Evolutionary conservation across 2,888 invertebrate species (phyloP).

Genomic region (Rambutsinella grinnellia): DNA sequence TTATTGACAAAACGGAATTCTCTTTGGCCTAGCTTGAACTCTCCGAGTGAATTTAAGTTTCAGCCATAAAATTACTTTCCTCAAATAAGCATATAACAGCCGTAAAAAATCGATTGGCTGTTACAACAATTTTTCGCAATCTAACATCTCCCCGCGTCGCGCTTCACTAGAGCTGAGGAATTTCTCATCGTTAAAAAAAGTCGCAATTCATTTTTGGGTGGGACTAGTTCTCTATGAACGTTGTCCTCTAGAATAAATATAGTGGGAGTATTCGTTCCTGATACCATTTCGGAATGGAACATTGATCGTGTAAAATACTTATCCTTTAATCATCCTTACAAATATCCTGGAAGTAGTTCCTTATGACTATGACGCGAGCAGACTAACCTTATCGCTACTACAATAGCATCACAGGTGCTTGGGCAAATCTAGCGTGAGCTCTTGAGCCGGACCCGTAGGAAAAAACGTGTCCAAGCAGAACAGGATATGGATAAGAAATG

Average conservation of each 20-base stretch:
- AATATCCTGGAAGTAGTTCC: background rate
- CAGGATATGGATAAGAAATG: conserved; percentile 15
- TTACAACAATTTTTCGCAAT: background rate
- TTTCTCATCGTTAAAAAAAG: conserved; percentile 10
- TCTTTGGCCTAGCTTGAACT: background rate
- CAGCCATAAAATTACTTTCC: background rate
- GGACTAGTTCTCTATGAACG: background rate
- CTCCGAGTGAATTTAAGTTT: background rate
- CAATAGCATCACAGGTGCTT: background rate
- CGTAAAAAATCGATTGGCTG: background rate
- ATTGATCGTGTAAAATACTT: background rate
- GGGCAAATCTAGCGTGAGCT: too few relatives aligned
- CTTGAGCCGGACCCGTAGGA: background rate
- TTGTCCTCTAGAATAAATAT: background rate
- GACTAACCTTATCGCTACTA: too few relatives aligned
- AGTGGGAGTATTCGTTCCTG: conserved; percentile 6
- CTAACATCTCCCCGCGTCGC: conserved; percentile 6
- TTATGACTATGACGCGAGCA: too few relatives aligned
- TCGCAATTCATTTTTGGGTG: conserved; percentile 8
- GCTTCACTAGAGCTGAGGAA: conserved; percentile 21
- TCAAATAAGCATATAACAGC: background rate
- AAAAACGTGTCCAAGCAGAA: background rate
- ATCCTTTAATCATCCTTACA: background rate
- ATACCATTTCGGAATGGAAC: conserved; percentile 5
- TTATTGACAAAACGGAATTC: background rate